Percentiles rank a stretch among this genome's conserved stretches.
Evolutionary conservation across 2,888 invertebrate species (phyloP).

Genomic region (Apamea sordens): DNA sequence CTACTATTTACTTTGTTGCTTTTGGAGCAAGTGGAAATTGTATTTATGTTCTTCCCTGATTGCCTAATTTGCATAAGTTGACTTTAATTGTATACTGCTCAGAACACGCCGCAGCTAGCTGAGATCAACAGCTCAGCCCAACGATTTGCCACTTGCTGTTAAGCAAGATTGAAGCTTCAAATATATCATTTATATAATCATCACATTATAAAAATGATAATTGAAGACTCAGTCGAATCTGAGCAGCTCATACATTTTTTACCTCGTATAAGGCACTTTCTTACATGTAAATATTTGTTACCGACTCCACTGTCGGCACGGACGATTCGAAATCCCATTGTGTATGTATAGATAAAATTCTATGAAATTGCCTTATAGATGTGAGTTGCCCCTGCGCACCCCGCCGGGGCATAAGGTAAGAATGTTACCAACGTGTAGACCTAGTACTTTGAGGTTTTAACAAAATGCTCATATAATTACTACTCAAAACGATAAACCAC

Average conservation of each 20-base stretch:
- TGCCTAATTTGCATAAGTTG: slow-evolving; percentile 35
- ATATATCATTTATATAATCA: slow-evolving; percentile 40
- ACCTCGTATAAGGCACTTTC: slow-evolving; percentile 71
- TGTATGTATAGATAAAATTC: slow-evolving; percentile 73
- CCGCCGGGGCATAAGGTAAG: slow-evolving; percentile 65
- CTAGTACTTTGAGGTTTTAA: slow-evolving; percentile 47
- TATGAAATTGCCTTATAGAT: slow-evolving; percentile 82
- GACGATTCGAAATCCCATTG: slow-evolving; percentile 63
- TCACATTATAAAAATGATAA: slow-evolving; percentile 44
- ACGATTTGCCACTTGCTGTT: slow-evolving; percentile 53
- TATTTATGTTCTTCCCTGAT: slow-evolving; percentile 33
- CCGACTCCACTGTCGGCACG: slow-evolving; percentile 59
- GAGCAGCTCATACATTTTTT: slow-evolving; percentile 72
- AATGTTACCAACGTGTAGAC: slow-evolving; percentile 74
- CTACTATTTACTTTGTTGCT: slow-evolving; percentile 50
- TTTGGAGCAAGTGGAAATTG: slow-evolving; percentile 56
- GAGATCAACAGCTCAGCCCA: slow-evolving; percentile 25
- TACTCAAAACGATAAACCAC: slow-evolving; percentile 23
- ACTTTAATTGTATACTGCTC: slow-evolving; percentile 37
- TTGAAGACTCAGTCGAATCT: slow-evolving; percentile 49
- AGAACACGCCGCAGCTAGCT: slow-evolving; percentile 41
- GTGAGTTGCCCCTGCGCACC: slow-evolving; percentile 67
- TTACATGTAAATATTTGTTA: slow-evolving; percentile 67
- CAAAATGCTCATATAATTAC: slow-evolving; percentile 55
- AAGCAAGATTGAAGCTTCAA: slow-evolving; percentile 45